Base-by-base conservation (phyloP, 1,140 invertebrate species). In the Leptoteleia sp. region DNA sequence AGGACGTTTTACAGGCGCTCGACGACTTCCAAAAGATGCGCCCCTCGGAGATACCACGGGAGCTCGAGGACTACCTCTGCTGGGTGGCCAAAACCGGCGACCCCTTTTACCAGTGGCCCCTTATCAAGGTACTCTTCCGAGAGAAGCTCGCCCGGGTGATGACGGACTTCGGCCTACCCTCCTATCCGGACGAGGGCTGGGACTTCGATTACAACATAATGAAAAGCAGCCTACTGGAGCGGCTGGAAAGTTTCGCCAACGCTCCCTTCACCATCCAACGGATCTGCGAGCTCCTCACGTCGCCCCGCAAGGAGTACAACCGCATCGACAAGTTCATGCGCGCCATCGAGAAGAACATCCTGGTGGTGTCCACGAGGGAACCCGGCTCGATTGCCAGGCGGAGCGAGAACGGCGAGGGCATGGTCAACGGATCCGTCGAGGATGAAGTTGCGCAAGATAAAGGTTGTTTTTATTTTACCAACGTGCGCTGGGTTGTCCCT, bases 201-300 rank as follows among this genome's bases (percentile, higher is more conserved):
- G 92, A 94, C 8, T 97, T 97, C 76, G 96, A 96, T 83, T 98
- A 95, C 87, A 96, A 97, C 80, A 93, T 92, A 3, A 95, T 97
- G 93, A 96, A 96, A 83, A 93, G 93, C 45, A 94, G 93, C 80
- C 91, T 98, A 11, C 87, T 98, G 16, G 94, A 97, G 81, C 92
- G 94, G 19, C 87, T 98, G 0, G 96, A 98, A 78, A 93, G 92
- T 1, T 95, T 95, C 88, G 92, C 92, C 25, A 96, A 96, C 52
- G 96, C 97, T 1, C 98, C 98, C 0, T 99, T 99, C 83, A 99
- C 98, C 7, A 94, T 99, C 47, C 98, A 99, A 88, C 92, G 98
- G 65, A 93, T 99, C 37, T 98, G 97, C 89, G 98, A 99, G 88
- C 90, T 99, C 2, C 89, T 99, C 0, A 96, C 95, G 1, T 92